Evolutionary conservation across 2,113 vertebrate genomes (phyloP), one percentile per base, ranked within the genome.

Genomic region (Zosterops pallidus): DNA sequence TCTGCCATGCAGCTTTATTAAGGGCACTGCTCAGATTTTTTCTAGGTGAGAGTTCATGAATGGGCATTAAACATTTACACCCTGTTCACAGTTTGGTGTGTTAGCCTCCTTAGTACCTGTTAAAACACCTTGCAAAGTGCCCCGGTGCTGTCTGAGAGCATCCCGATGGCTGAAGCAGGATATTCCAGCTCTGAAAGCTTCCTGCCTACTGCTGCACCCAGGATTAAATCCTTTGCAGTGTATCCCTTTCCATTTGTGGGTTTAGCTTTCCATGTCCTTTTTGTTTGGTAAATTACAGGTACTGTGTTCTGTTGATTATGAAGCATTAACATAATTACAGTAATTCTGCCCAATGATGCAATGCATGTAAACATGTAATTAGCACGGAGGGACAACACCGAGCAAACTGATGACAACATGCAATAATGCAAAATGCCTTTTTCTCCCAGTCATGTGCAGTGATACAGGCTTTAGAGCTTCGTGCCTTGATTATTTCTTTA

Each of bases 321-420:
- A 94, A 91, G 86, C 33, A 97, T 93, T 93, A 95, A 65, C 83
- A 89, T 96, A 95, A 96, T 96, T 95, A 91, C 86, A 95, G 92
- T 95, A 76, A 96, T 97, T 92, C 95, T 57, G 56, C 70, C 91
- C 63, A 89, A 37, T 95, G 94, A 96, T 96, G 96, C 86, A 94
- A 87, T 74, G 74, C 89, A 49, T 83, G 84, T 95, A 94, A 95
- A 93, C 83, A 93, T 92, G 90, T 92, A 87, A 95, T 97, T 94
- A 96, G 84, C 91, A 95, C 39, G 39, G 46, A 71, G 89, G 89
- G 83, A 83, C 91, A 95, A 92, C 92, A 90, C 47, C 7, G 53
- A 90, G 95, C 75, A 44, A 79, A 92, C 89, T 33, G 89, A 96
- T 96, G 94, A 94, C 94, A 94, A 28, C 77, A 37, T 5, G 80